Evolutionary conservation across 2,113 vertebrate genomes (phyloP).

Genomic region (Ctenomys sociabilis): DNA sequence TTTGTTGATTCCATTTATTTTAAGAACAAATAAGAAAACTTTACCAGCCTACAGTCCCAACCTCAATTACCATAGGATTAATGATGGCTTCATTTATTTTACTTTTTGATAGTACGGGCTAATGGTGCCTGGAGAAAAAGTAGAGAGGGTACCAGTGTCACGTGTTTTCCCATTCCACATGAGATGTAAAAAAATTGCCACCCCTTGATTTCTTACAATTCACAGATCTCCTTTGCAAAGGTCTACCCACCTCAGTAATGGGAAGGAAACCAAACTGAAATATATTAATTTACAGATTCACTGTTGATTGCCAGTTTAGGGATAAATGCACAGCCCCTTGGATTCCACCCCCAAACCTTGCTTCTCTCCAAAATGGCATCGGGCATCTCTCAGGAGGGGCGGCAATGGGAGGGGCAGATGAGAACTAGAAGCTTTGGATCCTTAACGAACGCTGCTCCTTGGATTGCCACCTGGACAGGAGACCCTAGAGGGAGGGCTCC

Average conservation of each 20-base stretch:
- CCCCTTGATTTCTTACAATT: neutral
- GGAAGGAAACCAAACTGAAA: conserved; percentile 32
- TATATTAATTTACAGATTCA: neutral
- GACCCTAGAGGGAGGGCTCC: no score
- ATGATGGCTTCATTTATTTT: neutral
- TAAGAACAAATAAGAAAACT: neutral
- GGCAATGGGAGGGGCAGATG: neutral
- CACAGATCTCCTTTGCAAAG: neutral
- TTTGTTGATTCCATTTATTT: neutral
- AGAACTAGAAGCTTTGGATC: neutral
- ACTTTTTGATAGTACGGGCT: neutral
- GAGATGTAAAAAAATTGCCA: neutral
- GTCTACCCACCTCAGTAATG: neutral
- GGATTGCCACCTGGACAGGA: neutral
- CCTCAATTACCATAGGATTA: neutral
- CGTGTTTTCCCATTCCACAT: neutral
- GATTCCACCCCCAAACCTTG: neutral
- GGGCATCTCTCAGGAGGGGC: neutral
- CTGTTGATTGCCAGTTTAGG: neutral
- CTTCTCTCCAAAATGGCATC: neutral
- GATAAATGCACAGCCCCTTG: neutral
- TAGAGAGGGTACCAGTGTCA: neutral
- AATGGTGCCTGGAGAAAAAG: neutral
- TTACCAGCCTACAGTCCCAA: neutral
- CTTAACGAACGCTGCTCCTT: neutral